A percentile compares a stretch with the other conserved stretches of the same genome.
phyloP scores from a whole-genome alignment of 2,888 invertebrate species.

The Vesta saturnalis region DNA sequence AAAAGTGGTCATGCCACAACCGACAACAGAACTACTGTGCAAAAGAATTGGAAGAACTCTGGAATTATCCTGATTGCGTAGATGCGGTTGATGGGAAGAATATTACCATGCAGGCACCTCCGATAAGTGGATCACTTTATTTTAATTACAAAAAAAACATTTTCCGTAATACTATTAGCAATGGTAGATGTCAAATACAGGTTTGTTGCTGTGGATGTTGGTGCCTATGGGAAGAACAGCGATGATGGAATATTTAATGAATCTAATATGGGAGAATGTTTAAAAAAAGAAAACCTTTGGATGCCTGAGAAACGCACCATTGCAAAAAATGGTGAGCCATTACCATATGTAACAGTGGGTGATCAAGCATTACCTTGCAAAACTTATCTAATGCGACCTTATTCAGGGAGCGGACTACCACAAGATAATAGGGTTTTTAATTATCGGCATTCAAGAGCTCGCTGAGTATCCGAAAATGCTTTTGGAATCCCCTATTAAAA shows the following conservation, averaged over 20 bases:
- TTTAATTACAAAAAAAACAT: constrained; percentile 44
- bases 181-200: too few species aligned
- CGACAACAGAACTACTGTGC: constrained; percentile 1
- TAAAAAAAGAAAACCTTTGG: background rate
- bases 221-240: too few species aligned
- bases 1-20: background rate
- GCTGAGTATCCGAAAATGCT: background rate
- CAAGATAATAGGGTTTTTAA: background rate
- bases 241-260: too few species aligned
- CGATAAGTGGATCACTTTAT: constrained; percentile 41
- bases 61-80: constrained; percentile 40
- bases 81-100: constrained; percentile 46
- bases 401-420: constrained; percentile 4
- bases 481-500: too few species aligned
- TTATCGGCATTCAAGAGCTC: background rate
- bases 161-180: constrained; percentile 46
- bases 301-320: background rate
- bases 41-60: constrained; percentile 30
- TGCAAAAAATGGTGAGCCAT: background rate
- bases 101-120: constrained; percentile 42
- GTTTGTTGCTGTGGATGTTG: too few species aligned
- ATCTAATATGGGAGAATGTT: too few species aligned
- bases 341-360: background rate
- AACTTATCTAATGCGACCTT: constrained; percentile 2
- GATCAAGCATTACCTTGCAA: background rate